Percentiles rank a stretch among this genome's conserved stretches.
phyloP scores from a whole-genome alignment of 2,113 vertebrate species.

The Pygoscelis adeliae region DNA sequence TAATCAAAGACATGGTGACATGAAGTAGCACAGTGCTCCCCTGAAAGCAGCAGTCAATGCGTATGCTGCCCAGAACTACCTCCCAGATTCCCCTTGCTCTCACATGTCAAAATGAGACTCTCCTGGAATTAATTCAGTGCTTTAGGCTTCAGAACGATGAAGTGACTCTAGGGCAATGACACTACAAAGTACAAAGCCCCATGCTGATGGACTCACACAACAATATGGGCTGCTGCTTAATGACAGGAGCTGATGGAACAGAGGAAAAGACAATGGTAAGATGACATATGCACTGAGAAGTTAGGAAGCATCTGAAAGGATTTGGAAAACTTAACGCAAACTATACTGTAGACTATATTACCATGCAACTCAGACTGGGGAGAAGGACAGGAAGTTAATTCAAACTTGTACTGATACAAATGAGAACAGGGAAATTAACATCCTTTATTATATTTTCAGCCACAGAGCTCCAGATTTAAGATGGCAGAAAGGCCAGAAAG shows the following conservation, averaged over 20 bases:
- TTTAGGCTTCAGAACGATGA: neutral
- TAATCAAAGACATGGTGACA: neutral
- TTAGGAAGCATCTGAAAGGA: neutral
- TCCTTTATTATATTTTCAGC: slow-evolving; percentile 25
- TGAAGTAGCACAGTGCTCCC: neutral
- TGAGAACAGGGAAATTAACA: neutral
- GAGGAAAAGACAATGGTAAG: neutral
- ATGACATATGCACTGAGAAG: neutral
- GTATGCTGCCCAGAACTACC: neutral
- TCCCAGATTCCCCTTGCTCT: neutral
- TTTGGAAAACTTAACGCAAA: neutral
- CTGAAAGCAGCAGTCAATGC: neutral
- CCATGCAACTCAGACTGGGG: neutral
- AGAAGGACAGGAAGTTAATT: neutral
- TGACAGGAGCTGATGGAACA: neutral
- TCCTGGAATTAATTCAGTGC: neutral
- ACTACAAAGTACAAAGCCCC: neutral
- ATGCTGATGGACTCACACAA: neutral
- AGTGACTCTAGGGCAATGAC: neutral
- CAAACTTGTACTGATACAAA: neutral
- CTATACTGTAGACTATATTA: neutral
- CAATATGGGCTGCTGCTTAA: neutral
- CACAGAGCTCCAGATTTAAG: slow-evolving; percentile 50
- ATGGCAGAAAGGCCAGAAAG: slow-evolving; percentile 23
- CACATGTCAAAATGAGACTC: neutral